Evolutionary conservation across 2,888 invertebrate genomes (phyloP), one percentile per base, ranked within the genome.

Genomic region (Timema podura): DNA sequence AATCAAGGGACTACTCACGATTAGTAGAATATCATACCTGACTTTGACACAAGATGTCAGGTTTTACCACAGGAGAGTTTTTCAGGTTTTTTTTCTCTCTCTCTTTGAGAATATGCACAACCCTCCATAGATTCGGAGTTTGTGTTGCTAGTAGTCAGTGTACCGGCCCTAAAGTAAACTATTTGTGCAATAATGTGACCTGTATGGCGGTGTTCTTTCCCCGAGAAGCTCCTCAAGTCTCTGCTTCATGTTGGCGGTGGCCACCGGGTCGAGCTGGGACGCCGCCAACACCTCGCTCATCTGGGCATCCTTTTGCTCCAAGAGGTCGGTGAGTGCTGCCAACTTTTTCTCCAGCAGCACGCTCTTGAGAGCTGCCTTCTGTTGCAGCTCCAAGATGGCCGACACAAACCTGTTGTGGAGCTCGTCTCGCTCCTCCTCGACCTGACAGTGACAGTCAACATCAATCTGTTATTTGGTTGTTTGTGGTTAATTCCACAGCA

Each of bases 331-430:
- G 70, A 92, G 78, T n/a, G 87, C 85, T 59, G 84, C 81, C 45
- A 93, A 82, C 79, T 91, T 89, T 77, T 89, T 88, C 78, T 96
- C 94, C 67, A 96, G 81, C 6, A 96, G 81, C 0, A 93, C 88
- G 74, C 92, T 92, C 80, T 92, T 93, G 76, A 92, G 81, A 6
- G 92, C 90, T 0, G 92, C 89, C 79, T 92, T 92, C 80, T 95
- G 93, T 79, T 96, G 95, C 5, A 95, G 87, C 78, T 96, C 95
- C 59, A 93, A 83, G 65, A 96, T 89, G 0, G 94, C 92, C 73
- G 89, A 87, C 10, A 93, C 88, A 80, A 96, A 95, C 78, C 90
- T 87, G 5, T 85, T 81, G 78, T 93, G 92, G 44, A 96, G 80
- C 68, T 92, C 90, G 76, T 95, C 90, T 11, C 93, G 85, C 79